phyloP scores from a whole-genome alignment of 2,113 vertebrate genomes.

The Thamnaconus septentrionalis region DNA sequence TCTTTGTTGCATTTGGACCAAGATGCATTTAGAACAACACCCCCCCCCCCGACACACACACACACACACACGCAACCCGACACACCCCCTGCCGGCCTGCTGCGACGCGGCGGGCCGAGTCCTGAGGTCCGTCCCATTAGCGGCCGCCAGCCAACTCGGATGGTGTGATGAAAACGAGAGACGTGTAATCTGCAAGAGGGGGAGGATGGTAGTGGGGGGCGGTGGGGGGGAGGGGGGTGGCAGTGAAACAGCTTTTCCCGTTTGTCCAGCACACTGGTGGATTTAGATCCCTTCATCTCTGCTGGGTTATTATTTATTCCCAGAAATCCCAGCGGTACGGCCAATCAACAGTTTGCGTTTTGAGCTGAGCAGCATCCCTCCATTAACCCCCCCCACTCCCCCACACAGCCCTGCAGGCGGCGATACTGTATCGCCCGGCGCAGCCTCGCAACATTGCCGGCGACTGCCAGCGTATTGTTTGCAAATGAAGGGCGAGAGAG shows the following conservation, averaged over 20 bases:
- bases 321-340: constrained; percentile 57
- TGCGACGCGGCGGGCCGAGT: constrained; percentile 33
- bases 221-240: constrained; percentile 33
- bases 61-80: no score
- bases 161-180: constrained; percentile 61
- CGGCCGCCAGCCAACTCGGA: constrained; percentile 62
- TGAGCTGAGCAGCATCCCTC: constrained; percentile 48
- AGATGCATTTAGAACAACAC: no score
- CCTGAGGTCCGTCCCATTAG: constrained; percentile 51
- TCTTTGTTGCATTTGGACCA: no score
- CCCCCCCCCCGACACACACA: no score
- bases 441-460: constrained; percentile 26
- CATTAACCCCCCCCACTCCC: constrained; percentile 8
- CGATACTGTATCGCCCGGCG: constrained; percentile 19
- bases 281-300: constrained; percentile 57
- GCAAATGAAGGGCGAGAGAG: constrained; percentile 31
- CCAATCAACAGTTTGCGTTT: constrained; percentile 68
- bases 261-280: constrained; percentile 44
- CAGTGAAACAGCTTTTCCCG: constrained; percentile 65
- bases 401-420: constrained; percentile 1
- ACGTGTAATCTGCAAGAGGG: constrained; percentile 61
- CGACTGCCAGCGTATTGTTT: constrained; percentile 47
- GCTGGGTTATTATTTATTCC: constrained; percentile 45
- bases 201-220: constrained; percentile 52
- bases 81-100: constrained; percentile 7